Conservation (phyloP, 2,888 invertebrate species). For the Aporophyla lueneburgensis region DNA sequence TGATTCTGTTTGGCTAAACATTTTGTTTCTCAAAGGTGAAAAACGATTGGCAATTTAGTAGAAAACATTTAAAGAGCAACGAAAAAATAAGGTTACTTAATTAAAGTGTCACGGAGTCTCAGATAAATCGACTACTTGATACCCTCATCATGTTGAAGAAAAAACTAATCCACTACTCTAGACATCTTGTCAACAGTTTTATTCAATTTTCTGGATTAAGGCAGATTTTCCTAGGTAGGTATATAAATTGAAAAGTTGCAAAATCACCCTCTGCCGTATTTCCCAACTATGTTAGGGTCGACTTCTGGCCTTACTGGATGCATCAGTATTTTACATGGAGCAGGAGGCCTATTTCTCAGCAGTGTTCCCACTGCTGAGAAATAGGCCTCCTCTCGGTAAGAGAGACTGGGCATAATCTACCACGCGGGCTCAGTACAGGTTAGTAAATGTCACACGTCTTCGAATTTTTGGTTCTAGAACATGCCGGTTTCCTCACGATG, state of each 20-base stretch:
- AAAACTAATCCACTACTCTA: constrained; percentile 40
- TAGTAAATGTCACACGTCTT: too few relatives aligned
- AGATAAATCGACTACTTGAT: constrained; percentile 42
- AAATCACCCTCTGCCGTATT: not conserved
- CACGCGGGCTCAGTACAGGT: too few relatives aligned
- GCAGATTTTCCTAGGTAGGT: not conserved
- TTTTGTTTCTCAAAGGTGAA: constrained; percentile 23
- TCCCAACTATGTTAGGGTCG: not conserved
- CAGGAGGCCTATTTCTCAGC: too few relatives aligned
- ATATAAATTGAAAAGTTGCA: not conserved
- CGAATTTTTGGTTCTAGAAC: too few relatives aligned
- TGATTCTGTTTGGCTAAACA: not conserved
- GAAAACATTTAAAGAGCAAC: constrained; percentile 21
- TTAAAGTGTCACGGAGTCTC: constrained; percentile 48
- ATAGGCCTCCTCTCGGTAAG: too few relatives aligned
- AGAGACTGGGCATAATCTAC: too few relatives aligned
- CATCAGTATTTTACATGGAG: not conserved
- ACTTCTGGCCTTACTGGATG: too few relatives aligned
- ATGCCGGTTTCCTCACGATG: too few relatives aligned
- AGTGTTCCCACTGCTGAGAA: too few relatives aligned
- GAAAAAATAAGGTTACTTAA: constrained; percentile 26
- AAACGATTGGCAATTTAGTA: constrained; percentile 29
- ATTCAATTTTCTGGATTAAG: constrained; percentile 12
- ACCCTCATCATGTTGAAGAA: constrained; percentile 51
- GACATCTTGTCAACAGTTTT: constrained; percentile 14